phyloP scores from a whole-genome alignment of 2,113 vertebrate genomes.

The Melanocharis versteri region DNA sequence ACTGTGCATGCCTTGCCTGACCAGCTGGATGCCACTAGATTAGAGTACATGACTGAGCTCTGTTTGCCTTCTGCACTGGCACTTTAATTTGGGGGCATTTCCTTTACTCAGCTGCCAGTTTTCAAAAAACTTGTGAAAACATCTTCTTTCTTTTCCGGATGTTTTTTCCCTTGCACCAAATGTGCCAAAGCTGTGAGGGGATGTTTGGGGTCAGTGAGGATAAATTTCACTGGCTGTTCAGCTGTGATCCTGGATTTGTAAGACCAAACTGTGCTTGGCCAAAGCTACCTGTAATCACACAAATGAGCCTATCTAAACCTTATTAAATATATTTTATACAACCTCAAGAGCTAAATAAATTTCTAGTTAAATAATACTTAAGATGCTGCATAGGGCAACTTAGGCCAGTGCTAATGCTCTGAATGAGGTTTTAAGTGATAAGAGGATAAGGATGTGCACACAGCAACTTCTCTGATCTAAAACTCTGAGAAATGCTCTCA shows the following conservation, averaged over 20 bases:
- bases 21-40: not conserved
- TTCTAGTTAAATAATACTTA: not conserved
- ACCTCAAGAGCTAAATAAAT: not conserved
- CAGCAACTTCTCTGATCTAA: not conserved
- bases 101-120: conserved; percentile 17
- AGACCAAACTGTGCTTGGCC: not conserved
- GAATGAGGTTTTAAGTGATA: not conserved
- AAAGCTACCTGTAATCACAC: not conserved
- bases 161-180: not conserved
- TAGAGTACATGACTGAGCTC: not conserved
- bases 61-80: not conserved
- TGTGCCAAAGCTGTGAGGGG: not conserved
- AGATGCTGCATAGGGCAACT: not conserved
- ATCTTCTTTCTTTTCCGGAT: not conserved
- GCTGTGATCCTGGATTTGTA: not conserved
- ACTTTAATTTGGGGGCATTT: not conserved
- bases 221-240: not conserved
- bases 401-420: not conserved
- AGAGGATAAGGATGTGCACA: not conserved
- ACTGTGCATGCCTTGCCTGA: not conserved
- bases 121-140: not conserved
- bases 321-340: not conserved
- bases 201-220: not conserved
- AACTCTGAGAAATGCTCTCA: not conserved
- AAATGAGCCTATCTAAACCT: not conserved